Base-by-base conservation (phyloP, 2,797 vertebrate genomes). In the Microchirus variegatus region DNA sequence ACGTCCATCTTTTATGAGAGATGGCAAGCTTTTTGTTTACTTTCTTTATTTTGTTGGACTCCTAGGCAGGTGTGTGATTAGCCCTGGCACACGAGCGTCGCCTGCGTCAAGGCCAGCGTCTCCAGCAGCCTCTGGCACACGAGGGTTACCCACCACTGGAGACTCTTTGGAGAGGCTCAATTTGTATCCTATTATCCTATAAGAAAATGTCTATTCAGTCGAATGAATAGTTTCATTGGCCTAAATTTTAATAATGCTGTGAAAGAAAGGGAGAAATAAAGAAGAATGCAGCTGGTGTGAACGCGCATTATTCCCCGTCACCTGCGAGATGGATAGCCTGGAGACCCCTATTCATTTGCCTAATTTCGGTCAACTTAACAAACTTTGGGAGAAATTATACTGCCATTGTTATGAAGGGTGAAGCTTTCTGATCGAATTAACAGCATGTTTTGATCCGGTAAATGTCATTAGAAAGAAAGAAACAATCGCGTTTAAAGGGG, bases 341-440 rank as follows among this genome's bases (percentile, higher is more conserved):
- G 94, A 95, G 94, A 95, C 95, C 95, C 86, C 97, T 96, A 97
- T 99, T 98, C 96, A 98, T 98, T 98, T 97, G 96, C 96, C 96
- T 99, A 98, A 99, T 99, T 98, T 98, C 95, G 96, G 94, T 96
- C 96, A 98, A 96, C 97, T 99, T 98, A 99, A 98, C 96, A 96
- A 99, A 99, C 96, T 98, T 98, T 94, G 95, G 95, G 94, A 95
- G 95, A 96, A 96, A 97, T 97, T 95, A 96, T 96, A 95, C 95
- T 94, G 95, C 95, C 89, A 97, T 99, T 99, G 97, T 99, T 95
- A 93, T 89, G 93, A 92, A 95, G 96, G 95, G 94, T 94, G 95
- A 96, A 96, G 96, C 97, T 95, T 98, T 98, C 96, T 98, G 96
- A 98, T 99, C 97, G 96, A 99, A 99, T 99, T 99, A 99, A 97